A percentile compares a stretch with the other conserved stretches of the same genome.
Evolutionary conservation across 35 echinoderm and acorn worm species (phyloP).

Genomic region (Patiria miniata): DNA sequence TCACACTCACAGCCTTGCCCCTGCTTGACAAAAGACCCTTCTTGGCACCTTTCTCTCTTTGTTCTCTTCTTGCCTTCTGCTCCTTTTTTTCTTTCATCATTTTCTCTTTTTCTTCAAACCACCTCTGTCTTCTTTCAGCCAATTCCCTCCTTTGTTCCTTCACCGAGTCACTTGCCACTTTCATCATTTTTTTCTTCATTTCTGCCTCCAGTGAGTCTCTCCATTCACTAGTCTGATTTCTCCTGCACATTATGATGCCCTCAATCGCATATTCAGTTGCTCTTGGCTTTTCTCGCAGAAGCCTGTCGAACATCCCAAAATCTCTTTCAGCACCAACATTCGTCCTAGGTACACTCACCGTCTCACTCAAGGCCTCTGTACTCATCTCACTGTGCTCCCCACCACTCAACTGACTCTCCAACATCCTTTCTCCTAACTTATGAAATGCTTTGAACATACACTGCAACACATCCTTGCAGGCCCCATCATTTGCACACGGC

Average conservation of each 20-base stretch:
- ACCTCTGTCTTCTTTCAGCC: background rate
- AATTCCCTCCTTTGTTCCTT: conserved; percentile 3
- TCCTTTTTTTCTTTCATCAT: background rate
- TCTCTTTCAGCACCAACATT: conserved; percentile 70
- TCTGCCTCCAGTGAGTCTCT: conserved; percentile 29
- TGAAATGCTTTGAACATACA: background rate
- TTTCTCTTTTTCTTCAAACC: conserved; percentile 14
- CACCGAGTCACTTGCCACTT: background rate
- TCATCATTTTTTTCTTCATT: background rate
- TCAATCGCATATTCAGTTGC: conserved; percentile 49
- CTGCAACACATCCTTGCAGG: conserved; percentile 39
- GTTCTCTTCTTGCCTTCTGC: background rate
- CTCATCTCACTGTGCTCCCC: background rate
- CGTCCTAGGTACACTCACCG: conserved; percentile 67
- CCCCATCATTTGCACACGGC: conserved; percentile 20
- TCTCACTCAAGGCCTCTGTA: conserved; percentile 24
- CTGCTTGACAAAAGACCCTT: background rate
- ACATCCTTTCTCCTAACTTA: background rate
- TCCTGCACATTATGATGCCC: conserved; percentile 63
- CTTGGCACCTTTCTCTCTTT: background rate
- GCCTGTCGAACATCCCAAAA: conserved; percentile 69
- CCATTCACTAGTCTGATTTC: conserved; percentile 57
- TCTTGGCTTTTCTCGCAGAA: conserved; percentile 61
- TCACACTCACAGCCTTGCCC: conserved; percentile 7
- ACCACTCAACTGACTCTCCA: conserved; percentile 16